phyloP scores from a whole-genome alignment of 2,888 invertebrate genomes.

The Plagodis dolabraria region DNA sequence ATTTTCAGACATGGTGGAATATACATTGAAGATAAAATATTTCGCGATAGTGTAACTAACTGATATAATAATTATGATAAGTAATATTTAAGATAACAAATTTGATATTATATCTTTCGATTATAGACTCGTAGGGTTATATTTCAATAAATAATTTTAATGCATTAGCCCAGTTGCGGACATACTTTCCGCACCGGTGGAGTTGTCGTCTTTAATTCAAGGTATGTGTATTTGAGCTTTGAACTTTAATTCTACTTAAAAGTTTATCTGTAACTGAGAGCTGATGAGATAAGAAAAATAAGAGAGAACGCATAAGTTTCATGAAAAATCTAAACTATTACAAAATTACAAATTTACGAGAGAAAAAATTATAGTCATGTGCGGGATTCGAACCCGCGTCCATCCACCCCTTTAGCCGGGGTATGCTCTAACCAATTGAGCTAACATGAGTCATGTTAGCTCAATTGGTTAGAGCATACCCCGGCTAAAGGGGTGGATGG shows the following conservation, averaged over 20 bases:
- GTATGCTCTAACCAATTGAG: no score
- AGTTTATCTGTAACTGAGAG: neutral
- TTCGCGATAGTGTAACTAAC: conserved; percentile 13
- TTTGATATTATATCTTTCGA: conserved; percentile 51
- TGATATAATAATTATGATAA: conserved; percentile 26
- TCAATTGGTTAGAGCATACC: no score
- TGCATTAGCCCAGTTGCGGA: conserved; percentile 62
- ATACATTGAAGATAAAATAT: conserved; percentile 3
- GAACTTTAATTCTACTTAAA: neutral
- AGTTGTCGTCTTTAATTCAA: conserved; percentile 41
- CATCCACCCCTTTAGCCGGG: no score
- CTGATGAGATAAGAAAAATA: no score
- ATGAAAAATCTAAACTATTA: no score
- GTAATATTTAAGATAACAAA: conserved; percentile 43
- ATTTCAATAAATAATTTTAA: conserved; percentile 59
- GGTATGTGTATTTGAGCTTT: conserved; percentile 37
- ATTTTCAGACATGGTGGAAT: neutral
- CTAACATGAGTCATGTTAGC: no score
- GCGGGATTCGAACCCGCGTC: no score
- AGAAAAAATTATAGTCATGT: no score
- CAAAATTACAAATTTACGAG: no score
- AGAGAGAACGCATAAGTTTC: no score
- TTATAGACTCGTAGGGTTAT: conserved; percentile 53
- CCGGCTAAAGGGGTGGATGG: no score
- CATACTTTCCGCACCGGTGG: conserved; percentile 43